Evolutionary conservation across 23 tunicate genomes (phyloP).

Genomic region (Styela plicata): DNA sequence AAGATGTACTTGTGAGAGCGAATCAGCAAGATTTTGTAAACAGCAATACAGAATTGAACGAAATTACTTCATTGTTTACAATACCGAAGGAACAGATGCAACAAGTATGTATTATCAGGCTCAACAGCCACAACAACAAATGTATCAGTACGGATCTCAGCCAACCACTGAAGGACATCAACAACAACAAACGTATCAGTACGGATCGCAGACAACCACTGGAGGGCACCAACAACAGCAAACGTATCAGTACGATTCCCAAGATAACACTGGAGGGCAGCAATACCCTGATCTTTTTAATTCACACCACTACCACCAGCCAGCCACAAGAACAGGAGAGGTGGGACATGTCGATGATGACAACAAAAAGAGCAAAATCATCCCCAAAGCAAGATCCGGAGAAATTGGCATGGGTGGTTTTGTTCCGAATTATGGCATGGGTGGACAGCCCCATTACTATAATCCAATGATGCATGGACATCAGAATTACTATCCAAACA

Average conservation of each 20-base stretch:
- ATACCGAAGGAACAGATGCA: not conserved
- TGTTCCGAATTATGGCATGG: not conserved
- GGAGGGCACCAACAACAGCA: not conserved
- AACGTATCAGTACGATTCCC: not conserved
- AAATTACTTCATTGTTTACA: constrained; percentile 23
- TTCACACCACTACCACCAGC: not conserved
- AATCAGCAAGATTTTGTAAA: constrained; percentile 10
- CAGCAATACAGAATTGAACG: constrained; percentile 23
- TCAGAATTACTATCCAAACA: not conserved
- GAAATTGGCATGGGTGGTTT: not conserved
- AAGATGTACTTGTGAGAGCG: not conserved
- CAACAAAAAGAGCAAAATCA: not conserved
- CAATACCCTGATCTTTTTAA: not conserved
- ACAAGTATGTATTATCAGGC: not conserved
- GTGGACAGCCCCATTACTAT: not conserved
- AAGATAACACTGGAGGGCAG: not conserved
- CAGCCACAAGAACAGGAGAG: not conserved
- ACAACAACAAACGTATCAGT: not conserved
- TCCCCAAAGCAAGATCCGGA: not conserved
- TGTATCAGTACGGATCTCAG: not conserved
- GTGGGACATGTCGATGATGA: not conserved
- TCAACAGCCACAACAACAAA: not conserved
- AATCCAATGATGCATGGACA: not conserved
- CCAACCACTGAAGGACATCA: not conserved
- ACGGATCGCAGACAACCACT: not conserved